Base-by-base conservation (phyloP, 2,113 vertebrate species). In the Athene noctua region DNA sequence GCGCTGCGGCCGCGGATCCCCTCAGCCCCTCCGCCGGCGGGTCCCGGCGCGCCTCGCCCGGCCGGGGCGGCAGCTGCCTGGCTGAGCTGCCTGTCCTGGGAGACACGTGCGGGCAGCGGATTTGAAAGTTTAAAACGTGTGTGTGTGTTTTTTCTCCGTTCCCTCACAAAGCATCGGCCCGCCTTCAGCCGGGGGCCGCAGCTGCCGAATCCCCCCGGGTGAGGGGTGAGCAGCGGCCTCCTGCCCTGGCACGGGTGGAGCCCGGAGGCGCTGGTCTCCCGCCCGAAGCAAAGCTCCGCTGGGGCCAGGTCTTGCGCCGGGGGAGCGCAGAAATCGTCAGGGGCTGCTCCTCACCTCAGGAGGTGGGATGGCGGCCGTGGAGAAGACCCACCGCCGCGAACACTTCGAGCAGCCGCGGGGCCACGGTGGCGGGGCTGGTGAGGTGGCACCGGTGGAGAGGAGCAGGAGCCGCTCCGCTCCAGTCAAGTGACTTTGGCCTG, bases 181-280 rank as follows among this genome's bases (percentile, higher is more conserved):
- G 27, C 9, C 55, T 30, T 16, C 62, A 5, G 74, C 29, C 46
- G 11, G n/a, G 23, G 66, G 29, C 32, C 34, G 30, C 14, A 3
- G 5, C 47, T 4, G 78, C 38, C 3, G 18, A 11, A 14, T 15
- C 3, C 30, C 25, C 44, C 44, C 42, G 42, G 4, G 59, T 3
- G 17, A 38, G 34, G 19, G 63, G 21, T 0, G 63, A 44, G 75
- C 47, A 7, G 57, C 29, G 1, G 26, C 66, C 23, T 49, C 32
- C 36, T 3, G 78, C 52, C 32, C n/a, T 0, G 66, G 25, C 16
- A 5, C 9, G 12, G 67, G 44, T 4, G 34, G 7, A 30, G 18
- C 66, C 47, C 5, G 2, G 26, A 14, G 68, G 5, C 2, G 2
- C 34, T 18, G 2, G 4, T 25, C 38, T 38, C n/a, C 40, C 3